phyloP scores from a whole-genome alignment of 2,888 invertebrate genomes.

The Noctua janthina region DNA sequence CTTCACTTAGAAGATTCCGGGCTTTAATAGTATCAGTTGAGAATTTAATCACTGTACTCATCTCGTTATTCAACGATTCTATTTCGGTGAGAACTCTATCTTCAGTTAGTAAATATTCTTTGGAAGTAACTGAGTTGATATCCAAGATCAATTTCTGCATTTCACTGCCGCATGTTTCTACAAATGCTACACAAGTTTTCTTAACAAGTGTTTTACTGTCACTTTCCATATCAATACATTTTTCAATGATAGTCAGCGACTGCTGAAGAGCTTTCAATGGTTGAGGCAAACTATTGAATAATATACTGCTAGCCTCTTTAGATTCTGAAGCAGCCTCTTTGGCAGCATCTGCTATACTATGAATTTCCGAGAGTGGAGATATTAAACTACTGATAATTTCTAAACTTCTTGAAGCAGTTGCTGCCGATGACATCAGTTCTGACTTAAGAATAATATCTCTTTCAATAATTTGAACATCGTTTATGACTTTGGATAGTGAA shows the following conservation, averaged over 20 bases:
- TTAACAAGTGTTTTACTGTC: constrained; percentile 92
- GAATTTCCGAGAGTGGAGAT: constrained; percentile 92
- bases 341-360: constrained; percentile 90
- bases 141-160: constrained; percentile 89
- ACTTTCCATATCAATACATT: constrained; percentile 92
- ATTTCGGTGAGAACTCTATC: constrained; percentile 84
- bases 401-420: constrained; percentile 92
- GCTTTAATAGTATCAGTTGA: constrained; percentile 90
- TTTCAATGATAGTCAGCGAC: constrained; percentile 92
- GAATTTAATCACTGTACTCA: constrained; percentile 87
- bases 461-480: constrained; percentile 91
- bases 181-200: constrained; percentile 92
- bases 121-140: constrained; percentile 83
- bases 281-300: constrained; percentile 90
- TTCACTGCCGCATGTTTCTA: constrained; percentile 91
- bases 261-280: constrained; percentile 92
- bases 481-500: constrained; percentile 87
- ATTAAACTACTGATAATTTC: constrained; percentile 92
- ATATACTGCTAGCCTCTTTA: constrained; percentile 84
- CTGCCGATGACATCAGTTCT: constrained; percentile 92
- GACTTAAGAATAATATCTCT: constrained; percentile 92
- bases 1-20: constrained; percentile 79
- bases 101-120: constrained; percentile 83
- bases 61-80: constrained; percentile 86
- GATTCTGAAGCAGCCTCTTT: constrained; percentile 84